Percentiles rank a stretch among this genome's conserved stretches.
Conservation (phyloP, 2,888 invertebrate genomes). For the Clanis bilineata region DNA sequence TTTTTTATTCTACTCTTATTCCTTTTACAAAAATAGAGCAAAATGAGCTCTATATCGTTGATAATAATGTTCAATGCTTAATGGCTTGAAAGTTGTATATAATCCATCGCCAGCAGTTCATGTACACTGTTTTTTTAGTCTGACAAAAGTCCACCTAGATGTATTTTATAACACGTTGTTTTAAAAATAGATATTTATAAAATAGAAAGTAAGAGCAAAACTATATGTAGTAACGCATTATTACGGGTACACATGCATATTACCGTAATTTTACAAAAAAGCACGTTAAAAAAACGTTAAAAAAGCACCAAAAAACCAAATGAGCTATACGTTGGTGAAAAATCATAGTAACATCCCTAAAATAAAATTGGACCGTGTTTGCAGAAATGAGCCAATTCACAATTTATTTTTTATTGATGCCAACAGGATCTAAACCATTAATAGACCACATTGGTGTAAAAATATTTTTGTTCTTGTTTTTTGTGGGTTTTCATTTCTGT, state of each 20-base stretch:
- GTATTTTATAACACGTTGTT: conserved; percentile 33
- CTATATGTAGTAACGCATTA: conserved; percentile 40
- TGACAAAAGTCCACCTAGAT: conserved; percentile 38
- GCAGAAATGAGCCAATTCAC: too few relatives aligned
- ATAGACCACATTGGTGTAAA: too few relatives aligned
- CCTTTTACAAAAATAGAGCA: neutral
- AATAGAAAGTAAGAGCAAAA: conserved; percentile 46
- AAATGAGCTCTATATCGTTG: conserved; percentile 17
- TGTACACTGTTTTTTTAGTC: conserved; percentile 28
- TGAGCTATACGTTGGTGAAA: too few relatives aligned
- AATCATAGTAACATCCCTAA: too few relatives aligned
- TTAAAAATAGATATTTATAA: conserved; percentile 39
- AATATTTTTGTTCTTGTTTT: too few relatives aligned
- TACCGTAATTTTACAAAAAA: neutral
- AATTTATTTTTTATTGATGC: too few relatives aligned
- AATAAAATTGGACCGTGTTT: too few relatives aligned
- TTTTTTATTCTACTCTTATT: conserved; percentile 3
- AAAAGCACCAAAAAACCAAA: too few relatives aligned
- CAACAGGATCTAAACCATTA: too few relatives aligned
- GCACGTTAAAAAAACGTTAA: neutral
- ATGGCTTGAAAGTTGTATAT: conserved; percentile 45
- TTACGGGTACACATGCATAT: conserved; percentile 36
- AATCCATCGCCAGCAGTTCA: conserved; percentile 30
- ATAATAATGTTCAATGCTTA: conserved; percentile 46
- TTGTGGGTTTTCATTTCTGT: too few relatives aligned